phyloP scores from a whole-genome alignment of 2,888 invertebrate species.

The Melinaea menophilus region DNA sequence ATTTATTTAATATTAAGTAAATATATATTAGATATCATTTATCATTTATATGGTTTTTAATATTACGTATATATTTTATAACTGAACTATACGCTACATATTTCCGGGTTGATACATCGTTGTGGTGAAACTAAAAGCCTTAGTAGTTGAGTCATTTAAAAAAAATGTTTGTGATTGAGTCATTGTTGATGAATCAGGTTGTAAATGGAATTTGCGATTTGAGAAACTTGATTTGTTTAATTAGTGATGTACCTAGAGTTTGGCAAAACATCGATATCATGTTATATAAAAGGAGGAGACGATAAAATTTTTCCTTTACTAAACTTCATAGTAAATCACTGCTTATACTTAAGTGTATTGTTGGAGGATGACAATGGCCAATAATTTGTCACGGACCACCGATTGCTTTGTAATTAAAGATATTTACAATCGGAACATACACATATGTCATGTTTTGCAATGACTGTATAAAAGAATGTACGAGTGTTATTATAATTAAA shows the following conservation, averaged over 20 bases:
- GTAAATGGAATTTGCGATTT: conserved; percentile 16
- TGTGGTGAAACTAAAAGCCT: neutral
- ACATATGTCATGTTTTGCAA: conserved; percentile 12
- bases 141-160: conserved; percentile 23
- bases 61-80: too few relatives aligned
- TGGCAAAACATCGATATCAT: too few relatives aligned
- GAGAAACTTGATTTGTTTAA: conserved; percentile 11
- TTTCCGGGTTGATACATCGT: too few relatives aligned
- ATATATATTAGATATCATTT: too few relatives aligned
- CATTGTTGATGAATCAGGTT: conserved; percentile 29
- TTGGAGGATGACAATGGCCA: conserved; percentile 12
- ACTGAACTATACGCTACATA: too few relatives aligned
- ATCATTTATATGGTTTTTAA: too few relatives aligned
- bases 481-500: conserved; percentile 2
- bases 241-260: neutral
- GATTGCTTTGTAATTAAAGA: conserved; percentile 16
- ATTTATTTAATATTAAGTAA: too few relatives aligned
- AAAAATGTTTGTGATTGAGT: conserved; percentile 23
- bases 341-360: conserved; percentile 8
- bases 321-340: conserved; percentile 1
- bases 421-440: neutral
- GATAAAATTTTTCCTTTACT: too few relatives aligned
- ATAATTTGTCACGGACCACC: conserved; percentile 19
- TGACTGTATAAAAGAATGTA: conserved; percentile 18
- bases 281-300: too few relatives aligned